phyloP scores from a whole-genome alignment of 2,113 vertebrate species.

The Lagopus leucura region DNA sequence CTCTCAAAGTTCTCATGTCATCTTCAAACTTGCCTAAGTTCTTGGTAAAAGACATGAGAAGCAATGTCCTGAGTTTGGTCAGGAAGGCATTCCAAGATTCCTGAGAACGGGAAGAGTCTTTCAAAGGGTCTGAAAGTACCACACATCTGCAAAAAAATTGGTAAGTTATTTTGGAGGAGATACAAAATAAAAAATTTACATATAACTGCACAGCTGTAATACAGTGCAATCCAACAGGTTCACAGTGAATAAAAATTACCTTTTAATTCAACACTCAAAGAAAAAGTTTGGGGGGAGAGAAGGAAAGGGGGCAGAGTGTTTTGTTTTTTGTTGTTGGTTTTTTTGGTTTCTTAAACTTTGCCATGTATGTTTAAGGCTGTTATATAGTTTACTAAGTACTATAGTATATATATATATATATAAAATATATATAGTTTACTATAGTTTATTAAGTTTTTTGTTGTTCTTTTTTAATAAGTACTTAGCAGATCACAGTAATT shows the following conservation, averaged over 20 bases:
- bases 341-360: not conserved
- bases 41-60: conserved; percentile 98
- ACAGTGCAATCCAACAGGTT: not conserved
- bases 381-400: not conserved
- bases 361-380: not conserved
- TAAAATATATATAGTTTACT: no score
- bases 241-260: not conserved
- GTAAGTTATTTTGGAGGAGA: not conserved
- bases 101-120: conserved; percentile 97
- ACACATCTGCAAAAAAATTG: conserved; percentile 86
- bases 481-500: not conserved
- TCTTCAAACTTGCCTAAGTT: conserved; percentile 98
- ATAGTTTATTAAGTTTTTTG: no score
- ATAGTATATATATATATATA: no score
- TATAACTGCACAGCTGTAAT: not conserved
- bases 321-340: not conserved
- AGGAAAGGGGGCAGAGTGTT: not conserved
- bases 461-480: not conserved
- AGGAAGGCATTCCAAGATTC: conserved; percentile 98
- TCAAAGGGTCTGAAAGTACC: conserved; percentile 93
- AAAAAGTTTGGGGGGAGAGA: not conserved
- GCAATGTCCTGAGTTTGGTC: conserved; percentile 93
- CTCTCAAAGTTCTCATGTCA: conserved; percentile 95
- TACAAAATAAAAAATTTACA: not conserved
- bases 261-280: not conserved